Evolutionary conservation across 2,797 vertebrate genomes (phyloP), one percentile per base, ranked within the genome.

Genomic region (Luscinia luscinia): DNA sequence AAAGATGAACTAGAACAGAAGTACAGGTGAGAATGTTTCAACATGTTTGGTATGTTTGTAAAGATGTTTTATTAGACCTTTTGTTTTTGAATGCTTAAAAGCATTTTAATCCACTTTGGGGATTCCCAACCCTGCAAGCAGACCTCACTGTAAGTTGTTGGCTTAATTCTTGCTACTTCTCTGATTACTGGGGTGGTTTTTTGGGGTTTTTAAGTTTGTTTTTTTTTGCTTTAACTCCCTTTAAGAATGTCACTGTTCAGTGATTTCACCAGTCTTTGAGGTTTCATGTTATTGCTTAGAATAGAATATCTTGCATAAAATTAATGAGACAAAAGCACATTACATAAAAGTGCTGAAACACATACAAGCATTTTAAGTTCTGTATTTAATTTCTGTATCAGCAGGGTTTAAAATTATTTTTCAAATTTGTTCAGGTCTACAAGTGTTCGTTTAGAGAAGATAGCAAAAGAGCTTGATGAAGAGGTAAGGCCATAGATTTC

Each of bases 1-100:
- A 99, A 98, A 98, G 99, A 99, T 59, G 99, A 99, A 48, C 69
- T 99, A 23, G 99, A 99, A 87, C 98, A 98, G 87, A 99, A 99
- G 96, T 99, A 96, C 98, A 99, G 98, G 99, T 99, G 98, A 23
- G 97, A 89, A 36, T 64, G 54, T 46, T 85, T 91, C 70, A 59
- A 36, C 20, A 9, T 72, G 18, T 55, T 78, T 52, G 24, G 6
- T 74, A 28, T 59, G 52, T 58, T 84, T 75, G 55, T 80, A 34
- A 75, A 89, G 61, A 75, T 68, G 8, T 81, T 72, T 64, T 87
- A 51, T 67, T 73, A 32, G 20, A 51, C 36, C 9, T 72, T 91
- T 89, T 63, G 19, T 0, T 79, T 91, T 77, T 57, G 14, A 70
- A 61, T 77, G 14, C 45, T 54, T 51, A 43, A 90, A 85, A 59